Evolutionary conservation across 2,888 invertebrate species (phyloP).

Genomic region (Malachius bipustulatus): DNA sequence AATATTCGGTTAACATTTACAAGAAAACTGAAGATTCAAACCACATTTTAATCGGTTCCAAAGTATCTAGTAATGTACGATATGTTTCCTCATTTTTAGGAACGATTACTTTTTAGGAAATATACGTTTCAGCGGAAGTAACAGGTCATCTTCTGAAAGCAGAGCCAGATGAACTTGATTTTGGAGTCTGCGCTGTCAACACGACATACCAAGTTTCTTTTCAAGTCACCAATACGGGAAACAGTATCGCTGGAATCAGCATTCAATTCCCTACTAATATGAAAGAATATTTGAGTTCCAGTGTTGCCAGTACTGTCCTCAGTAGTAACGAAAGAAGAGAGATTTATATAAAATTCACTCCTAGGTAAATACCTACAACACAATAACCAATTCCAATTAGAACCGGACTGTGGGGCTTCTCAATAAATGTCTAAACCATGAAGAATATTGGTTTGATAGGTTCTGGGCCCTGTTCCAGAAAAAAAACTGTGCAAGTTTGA

Average conservation of each 20-base stretch:
- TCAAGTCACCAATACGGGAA: background rate
- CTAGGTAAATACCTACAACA: background rate
- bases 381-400: no score
- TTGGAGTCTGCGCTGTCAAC: conserved; percentile 2
- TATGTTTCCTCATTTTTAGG: background rate
- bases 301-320: background rate
- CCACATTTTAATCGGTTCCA: background rate
- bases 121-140: background rate
- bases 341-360: background rate
- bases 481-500: no score
- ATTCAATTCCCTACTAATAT: background rate
- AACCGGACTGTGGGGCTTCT: no score
- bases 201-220: background rate
- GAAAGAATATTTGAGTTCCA: background rate
- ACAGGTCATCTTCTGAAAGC: background rate
- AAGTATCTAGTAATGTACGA: background rate
- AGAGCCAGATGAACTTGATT: background rate
- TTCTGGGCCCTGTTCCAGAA: no score
- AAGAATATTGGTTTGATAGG: no score
- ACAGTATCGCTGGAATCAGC: background rate
- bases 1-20: background rate
- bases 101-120: background rate
- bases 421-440: no score
- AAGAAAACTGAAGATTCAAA: background rate
- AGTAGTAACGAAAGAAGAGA: background rate